phyloP scores from a whole-genome alignment of 1,140 invertebrate genomes.

The Heliconius congener region DNA sequence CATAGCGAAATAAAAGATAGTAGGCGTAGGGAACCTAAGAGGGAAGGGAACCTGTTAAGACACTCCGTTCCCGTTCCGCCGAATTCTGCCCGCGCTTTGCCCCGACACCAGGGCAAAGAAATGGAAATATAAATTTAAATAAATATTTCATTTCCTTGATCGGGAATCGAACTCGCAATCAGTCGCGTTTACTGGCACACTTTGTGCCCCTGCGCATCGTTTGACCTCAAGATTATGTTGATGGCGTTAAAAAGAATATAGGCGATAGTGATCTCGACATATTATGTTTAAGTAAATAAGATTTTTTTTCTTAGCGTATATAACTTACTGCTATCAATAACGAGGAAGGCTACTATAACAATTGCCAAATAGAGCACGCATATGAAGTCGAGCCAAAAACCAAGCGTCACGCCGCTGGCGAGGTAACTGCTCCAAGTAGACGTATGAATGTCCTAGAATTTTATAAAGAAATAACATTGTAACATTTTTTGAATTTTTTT shows the following conservation, averaged over 20 bases:
- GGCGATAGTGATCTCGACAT: not conserved
- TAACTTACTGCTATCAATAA: conserved; percentile 78
- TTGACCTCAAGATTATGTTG: too few relatives aligned
- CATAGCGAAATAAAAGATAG: not conserved
- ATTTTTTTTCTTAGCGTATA: not conserved
- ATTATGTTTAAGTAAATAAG: not conserved
- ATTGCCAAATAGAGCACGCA: conserved; percentile 84
- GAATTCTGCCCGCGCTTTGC: too few relatives aligned
- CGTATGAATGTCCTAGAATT: conserved; percentile 70
- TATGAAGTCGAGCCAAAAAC: conserved; percentile 83
- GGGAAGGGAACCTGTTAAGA: too few relatives aligned
- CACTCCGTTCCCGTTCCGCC: too few relatives aligned
- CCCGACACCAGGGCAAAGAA: too few relatives aligned
- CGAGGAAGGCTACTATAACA: conserved; percentile 78
- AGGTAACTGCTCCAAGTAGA: conserved; percentile 78
- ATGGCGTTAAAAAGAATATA: too few relatives aligned
- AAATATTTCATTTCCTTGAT: too few relatives aligned
- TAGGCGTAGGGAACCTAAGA: not conserved
- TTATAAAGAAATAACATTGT: not conserved
- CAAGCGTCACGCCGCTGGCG: conserved; percentile 77
- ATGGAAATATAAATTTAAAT: too few relatives aligned
- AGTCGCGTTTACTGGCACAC: too few relatives aligned
- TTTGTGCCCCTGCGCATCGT: too few relatives aligned
- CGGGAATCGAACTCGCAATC: too few relatives aligned
- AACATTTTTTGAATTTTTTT: not conserved